Evolutionary conservation across 1,140 invertebrate species (phyloP), one percentile per base, ranked within the genome.

Genomic region (Potamilus streckersoni): DNA sequence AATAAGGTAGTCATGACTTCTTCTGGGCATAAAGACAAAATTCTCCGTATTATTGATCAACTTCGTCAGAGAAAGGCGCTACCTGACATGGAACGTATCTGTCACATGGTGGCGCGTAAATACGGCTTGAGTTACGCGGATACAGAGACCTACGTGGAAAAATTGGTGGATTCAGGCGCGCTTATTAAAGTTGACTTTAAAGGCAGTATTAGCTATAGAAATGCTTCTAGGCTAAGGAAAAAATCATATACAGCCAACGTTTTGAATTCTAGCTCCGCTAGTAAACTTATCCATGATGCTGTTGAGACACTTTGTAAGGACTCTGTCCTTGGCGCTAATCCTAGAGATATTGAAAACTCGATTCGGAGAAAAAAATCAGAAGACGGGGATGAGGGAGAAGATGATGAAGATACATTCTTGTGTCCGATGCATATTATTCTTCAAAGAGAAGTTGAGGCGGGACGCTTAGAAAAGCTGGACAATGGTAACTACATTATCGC

Each of bases 101-200:
- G 93, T 88, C 94, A 94, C 88, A 95, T 93, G 91, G 90, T 95
- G 81, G 91, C 94, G 79, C 92, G 94, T 78, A 93, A 93, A 83
- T 94, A 93, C 85, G 92, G 93, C 80, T 92, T 95, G n/a, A 91
- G 92, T 82, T 92, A 92, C 15, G 91, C 91, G 69, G 94, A 95
- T 73, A 94, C 94, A 6, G 93, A 93, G 82, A 91, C 92, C 60
- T 93, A 94, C 89, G 89, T 96, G 2, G 93, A 94, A 85, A 91
- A 92, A 84, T 92, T 95, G 80, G 93, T 95, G 6, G 93, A 94
- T 80, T 92, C 92, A 69, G 93, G 93, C 84, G 92, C 93, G 78
- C 93, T 96, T 19, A 92, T 94, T 73, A 94, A 94, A 91, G 95
- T 95, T 13, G 94, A 95, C 83, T 95, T 95, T 88, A 95, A 96